Conservation (phyloP, 2,888 invertebrate genomes). For the Limnephilus marmoratus region DNA sequence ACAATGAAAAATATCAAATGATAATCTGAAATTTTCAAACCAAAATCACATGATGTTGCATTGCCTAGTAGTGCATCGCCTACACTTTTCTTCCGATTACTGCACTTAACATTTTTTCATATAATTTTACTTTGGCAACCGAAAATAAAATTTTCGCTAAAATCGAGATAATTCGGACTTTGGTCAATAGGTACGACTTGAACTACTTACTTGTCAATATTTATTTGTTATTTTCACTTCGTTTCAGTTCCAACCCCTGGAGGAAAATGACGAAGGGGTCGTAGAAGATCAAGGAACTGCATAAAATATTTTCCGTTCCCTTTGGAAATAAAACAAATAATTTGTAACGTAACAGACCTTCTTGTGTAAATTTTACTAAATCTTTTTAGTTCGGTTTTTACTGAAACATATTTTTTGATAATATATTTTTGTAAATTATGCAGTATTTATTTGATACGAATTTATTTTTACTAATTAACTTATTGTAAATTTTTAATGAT, state of each 20-base stretch:
- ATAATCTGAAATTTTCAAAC: no score
- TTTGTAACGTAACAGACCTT: not conserved
- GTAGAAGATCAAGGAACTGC: constrained; percentile 20
- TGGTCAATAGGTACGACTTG: not conserved
- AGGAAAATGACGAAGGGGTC: constrained; percentile 41
- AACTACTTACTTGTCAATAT: not conserved
- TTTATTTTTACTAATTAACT: not conserved
- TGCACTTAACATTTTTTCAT: no score
- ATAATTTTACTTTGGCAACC: no score
- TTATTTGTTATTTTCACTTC: constrained; percentile 23
- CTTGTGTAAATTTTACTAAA: not conserved
- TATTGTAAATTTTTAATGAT: not conserved
- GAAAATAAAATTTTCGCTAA: no score
- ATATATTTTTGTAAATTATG: not conserved
- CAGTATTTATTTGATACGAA: not conserved
- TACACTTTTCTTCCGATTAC: no score
- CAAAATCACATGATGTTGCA: no score
- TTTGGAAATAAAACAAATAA: not conserved
- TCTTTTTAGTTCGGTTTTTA: not conserved
- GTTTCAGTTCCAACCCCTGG: constrained; percentile 52
- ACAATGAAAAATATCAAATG: no score
- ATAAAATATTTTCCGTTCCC: not conserved
- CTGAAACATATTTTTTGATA: not conserved
- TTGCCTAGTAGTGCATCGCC: no score
- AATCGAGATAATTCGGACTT: no score